Base-by-base conservation (phyloP, 1,140 invertebrate genomes). In the Plectus sambesii region DNA sequence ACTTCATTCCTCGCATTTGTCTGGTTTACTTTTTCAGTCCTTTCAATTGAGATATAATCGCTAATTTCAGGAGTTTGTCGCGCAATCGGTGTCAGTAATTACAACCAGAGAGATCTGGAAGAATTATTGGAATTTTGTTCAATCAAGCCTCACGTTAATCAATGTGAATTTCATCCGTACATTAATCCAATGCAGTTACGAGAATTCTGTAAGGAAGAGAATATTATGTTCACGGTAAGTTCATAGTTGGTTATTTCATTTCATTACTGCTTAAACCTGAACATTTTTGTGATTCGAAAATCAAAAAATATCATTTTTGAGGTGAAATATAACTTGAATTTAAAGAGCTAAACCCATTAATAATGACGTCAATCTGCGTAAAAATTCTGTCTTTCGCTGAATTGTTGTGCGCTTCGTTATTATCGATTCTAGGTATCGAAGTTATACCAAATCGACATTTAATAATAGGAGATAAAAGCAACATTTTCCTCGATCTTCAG, bases 161-260 rank as follows among this genome's bases (percentile, higher is more conserved):
- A 74, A 56, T 69, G 70, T 36, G 72, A 74, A 59, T 71, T 72
- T 38, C 70, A 74, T 55, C 72, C 73, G 8, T 72, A 62, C 54
- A 69, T 72, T 39, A 66, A 71, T 53, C 72, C 68, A 12, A 55
- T 50, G 23, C 50, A 61, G 22, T 44, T 73, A 2, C 40, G 59
- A 25, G 30, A 62, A 8, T 73, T 59, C 45, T 74, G 72, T 44
- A 20, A 29, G 19, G 30, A 58, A 41, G 66, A 72, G n/a, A 60
- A 69, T 29, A 58, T 61, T 22, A 68, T 72, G 26, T 63, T 71
- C 44, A 60, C 68, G 60, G 69, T 71, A 50, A 56, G 56, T 25
- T 27, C 45, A 26, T 40, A 44, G 26, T 33, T n/a, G 24, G 49
- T 45, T n/a, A n/a, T n/a, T 37, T n/a, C n/a, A n/a, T n/a, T n/a